Evolutionary conservation across 2,797 vertebrate species (phyloP).

Genomic region (Phrynocephalus vlangalii): DNA sequence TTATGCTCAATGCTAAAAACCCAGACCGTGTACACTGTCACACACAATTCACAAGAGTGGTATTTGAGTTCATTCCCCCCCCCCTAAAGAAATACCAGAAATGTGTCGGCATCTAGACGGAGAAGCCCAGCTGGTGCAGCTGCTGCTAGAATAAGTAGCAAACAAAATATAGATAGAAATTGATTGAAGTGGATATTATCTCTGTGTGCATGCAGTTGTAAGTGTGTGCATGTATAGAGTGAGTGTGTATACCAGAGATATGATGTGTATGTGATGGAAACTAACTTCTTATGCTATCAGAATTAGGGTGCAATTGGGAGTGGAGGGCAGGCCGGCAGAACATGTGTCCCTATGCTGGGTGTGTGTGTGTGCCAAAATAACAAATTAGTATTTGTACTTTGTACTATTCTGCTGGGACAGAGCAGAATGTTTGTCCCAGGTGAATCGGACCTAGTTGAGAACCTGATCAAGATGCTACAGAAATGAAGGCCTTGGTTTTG

Average conservation of each 20-base stretch:
- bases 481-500: conserved; percentile 67
- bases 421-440: no score
- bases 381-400: no score
- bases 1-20: conserved; percentile 20
- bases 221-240: not conserved
- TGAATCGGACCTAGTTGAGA: no score
- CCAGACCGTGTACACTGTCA: conserved; percentile 13
- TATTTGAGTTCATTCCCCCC: conserved; percentile 46
- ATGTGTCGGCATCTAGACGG: conserved; percentile 48
- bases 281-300: conserved; percentile 83
- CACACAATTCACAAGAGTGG: conserved; percentile 47
- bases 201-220: conserved; percentile 66
- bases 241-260: not conserved
- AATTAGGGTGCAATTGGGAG: conserved; percentile 40
- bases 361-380: no score
- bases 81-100: conserved; percentile 59
- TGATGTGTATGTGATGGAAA: conserved; percentile 81
- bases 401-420: no score
- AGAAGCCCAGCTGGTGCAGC: conserved; percentile 8
- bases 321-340: no score
- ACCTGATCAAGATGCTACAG: conserved; percentile 63
- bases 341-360: no score
- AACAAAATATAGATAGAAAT: conserved; percentile 52
- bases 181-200: conserved; percentile 85
- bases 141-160: conserved; percentile 54